phyloP scores from a whole-genome alignment of 2,797 vertebrate genomes.

The Lithobates sylvaticus region DNA sequence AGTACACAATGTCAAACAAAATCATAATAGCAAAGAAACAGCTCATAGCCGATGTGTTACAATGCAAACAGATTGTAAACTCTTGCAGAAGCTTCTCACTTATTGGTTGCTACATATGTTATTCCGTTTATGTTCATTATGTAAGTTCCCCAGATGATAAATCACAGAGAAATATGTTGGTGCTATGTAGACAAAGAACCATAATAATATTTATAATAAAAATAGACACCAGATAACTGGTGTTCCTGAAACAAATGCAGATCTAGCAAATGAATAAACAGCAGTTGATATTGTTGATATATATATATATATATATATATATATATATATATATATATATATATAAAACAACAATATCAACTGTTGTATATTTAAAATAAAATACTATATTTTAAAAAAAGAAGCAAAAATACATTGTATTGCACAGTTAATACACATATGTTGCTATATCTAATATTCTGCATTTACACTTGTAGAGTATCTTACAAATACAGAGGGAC shows the following conservation, averaged over 20 bases:
- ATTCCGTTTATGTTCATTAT: not conserved
- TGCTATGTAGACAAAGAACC: not conserved
- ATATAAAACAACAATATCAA: too few relatives aligned
- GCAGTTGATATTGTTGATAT: too few relatives aligned
- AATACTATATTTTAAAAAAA: not conserved
- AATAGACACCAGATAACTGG: not conserved
- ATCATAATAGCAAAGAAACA: not conserved
- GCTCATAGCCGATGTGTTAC: not conserved
- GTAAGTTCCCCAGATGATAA: not conserved
- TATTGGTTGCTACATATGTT: not conserved
- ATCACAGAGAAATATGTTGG: not conserved
- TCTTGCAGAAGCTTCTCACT: too few relatives aligned
- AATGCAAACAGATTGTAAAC: not conserved
- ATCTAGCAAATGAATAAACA: too few relatives aligned
- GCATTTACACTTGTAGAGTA: not conserved
- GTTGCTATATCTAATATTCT: not conserved
- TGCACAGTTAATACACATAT: not conserved
- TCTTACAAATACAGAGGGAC: too few relatives aligned
- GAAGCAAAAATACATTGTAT: not conserved
- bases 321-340: too few relatives aligned
- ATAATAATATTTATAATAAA: not conserved
- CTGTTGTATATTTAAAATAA: not conserved
- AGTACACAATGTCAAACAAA: not conserved
- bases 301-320: too few relatives aligned
- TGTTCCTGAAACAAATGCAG: too few relatives aligned